Evolutionary conservation across 2,888 invertebrate genomes (phyloP).

Genomic region (Pyrocoelia pectoralis): DNA sequence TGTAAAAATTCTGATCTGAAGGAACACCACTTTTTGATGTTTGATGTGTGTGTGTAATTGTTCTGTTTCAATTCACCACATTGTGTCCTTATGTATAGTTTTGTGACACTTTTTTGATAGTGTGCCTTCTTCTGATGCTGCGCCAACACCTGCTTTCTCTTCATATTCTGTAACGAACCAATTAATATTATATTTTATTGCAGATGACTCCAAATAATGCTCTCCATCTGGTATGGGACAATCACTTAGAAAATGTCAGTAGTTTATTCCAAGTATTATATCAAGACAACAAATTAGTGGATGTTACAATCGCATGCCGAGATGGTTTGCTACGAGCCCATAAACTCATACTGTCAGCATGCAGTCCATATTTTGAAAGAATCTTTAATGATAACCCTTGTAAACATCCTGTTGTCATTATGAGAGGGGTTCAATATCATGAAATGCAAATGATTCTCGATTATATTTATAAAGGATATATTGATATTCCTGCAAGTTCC

Average conservation of each 20-base stretch:
- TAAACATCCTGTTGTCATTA: conserved; percentile 76
- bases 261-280: conserved; percentile 74
- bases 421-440: conserved; percentile 71
- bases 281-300: conserved; percentile 73
- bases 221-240: conserved; percentile 76
- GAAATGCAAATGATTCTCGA: conserved; percentile 74
- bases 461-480: conserved; percentile 76
- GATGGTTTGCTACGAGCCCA: conserved; percentile 76
- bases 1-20: too few species aligned
- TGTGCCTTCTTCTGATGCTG: too few species aligned
- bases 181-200: too few species aligned
- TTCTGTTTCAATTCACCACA: too few species aligned
- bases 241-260: conserved; percentile 76
- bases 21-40: too few species aligned
- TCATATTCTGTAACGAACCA: too few species aligned
- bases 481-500: conserved; percentile 71
- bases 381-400: conserved; percentile 78
- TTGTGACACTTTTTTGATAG: too few species aligned
- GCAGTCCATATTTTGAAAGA: conserved; percentile 79
- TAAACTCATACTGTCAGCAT: conserved; percentile 77
- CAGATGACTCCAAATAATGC: conserved; percentile 35
- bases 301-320: conserved; percentile 75
- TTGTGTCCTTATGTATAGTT: too few species aligned
- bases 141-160: too few species aligned
- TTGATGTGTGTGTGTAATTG: too few species aligned